Base-by-base conservation (phyloP, 2,797 vertebrate genomes). In the Catamblyrhynchus diadema region DNA sequence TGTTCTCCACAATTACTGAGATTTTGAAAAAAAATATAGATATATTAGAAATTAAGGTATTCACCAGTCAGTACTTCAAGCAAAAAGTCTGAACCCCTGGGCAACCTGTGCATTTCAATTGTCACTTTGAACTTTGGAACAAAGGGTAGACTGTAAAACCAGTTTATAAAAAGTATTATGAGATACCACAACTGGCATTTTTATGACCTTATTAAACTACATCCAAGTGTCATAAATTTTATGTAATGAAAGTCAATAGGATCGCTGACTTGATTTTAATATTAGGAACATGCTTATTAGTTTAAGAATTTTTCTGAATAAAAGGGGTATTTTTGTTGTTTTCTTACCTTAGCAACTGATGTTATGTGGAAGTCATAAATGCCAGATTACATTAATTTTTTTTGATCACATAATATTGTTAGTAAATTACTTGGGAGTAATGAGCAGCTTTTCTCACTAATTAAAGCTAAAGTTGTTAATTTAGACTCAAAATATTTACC, bases 151-250 rank as follows among this genome's bases (percentile, higher is more conserved):
- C 97, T 98, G 98, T 98, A 98, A 98, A 98, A 98, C 94, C 91
- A 98, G 98, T 98, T 98, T 98, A 98, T 98, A 98, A 98, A 98
- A 98, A 97, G 96, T 97, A 98, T 98, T 98, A 98, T 98, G 97
- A 98, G 98, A 98, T 98, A 98, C 98, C 98, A 98, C 98, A 98
- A 98, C 96, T 98, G 98, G 97, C 98, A 98, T 98, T 98, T 98
- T 98, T 98, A 98, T 62, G 96, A 96, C 97, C 98, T 98, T 98
- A 98, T 98, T 98, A 98, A 98, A 98, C 97, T 97, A 96, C 97
- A 98, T 98, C 97, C 97, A 98, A 98, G 96, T 98, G 97, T 97
- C 98, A 98, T 98, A 98, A 98, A 98, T 98, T 98, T 98, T 96
- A 97, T 13, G 84, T 98, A 98, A 98, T 98, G 98, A 98, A 98